Evolutionary conservation across 1,140 invertebrate genomes (phyloP), one percentile per base, ranked within the genome.

Genomic region (Holcopasites calliopsidis): DNA sequence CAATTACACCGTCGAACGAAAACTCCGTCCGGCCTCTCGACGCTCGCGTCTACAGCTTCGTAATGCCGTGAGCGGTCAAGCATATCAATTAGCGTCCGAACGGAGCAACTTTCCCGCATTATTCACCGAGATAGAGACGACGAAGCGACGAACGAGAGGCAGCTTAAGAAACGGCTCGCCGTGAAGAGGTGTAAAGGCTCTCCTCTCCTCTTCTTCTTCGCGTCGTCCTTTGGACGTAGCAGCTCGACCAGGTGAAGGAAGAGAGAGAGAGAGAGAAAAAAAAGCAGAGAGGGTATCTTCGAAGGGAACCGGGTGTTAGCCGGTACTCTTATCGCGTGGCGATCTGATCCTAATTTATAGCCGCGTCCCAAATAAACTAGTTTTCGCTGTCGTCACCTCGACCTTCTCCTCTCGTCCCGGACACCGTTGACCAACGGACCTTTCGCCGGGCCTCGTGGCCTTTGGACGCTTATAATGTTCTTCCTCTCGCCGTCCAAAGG

Each of bases 301-400:
- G 87, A 85, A 88, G 86, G 79, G 80, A 85, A 74, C 89, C 90
- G 90, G 90, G 90, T 92, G 91, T 92, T 91, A 91, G 89, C 88
- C 85, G 88, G 88, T 80, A 88, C 88, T 88, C 90, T 92, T 92
- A 92, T 92, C 91, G 89, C 83, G 84, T 88, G 88, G 90, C 87
- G 89, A 92, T 92, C 91, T 91, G 90, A 91, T 91, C 90, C 90
- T 92, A 92, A 92, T 92, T 92, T 92, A 92, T 91, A 91, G 90
- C 87, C 89, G 83, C 87, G 90, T 90, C 90, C 90, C 88, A 90
- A 92, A 92, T 92, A 92, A 92, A 92, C 91, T 91, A 92, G 91
- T 92, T 91, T 91, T 88, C 89, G 90, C 90, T 91, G 90, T 91
- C 90, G 90, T 91, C 91, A 91, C 90, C 88, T 91, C 84, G 81